Conservation (phyloP, 2,888 invertebrate species). For the Thyatira batis region DNA sequence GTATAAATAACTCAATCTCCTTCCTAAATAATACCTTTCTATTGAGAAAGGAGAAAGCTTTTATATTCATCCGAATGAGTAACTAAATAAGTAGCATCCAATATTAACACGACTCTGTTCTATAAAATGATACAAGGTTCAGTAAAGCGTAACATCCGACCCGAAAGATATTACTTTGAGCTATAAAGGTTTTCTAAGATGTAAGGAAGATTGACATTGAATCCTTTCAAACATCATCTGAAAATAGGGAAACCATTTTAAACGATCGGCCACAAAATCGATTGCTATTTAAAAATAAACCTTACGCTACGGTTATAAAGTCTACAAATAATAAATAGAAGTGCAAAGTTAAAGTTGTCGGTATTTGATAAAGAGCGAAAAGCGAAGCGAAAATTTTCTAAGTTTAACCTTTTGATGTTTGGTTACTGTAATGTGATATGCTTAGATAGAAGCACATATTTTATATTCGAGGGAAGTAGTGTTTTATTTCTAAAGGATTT, state of each 20-base stretch:
- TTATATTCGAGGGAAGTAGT: background rate
- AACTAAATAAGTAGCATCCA: background rate
- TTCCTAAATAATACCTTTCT: background rate
- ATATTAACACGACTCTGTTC: background rate
- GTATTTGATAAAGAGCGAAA: slow-evolving; percentile 1
- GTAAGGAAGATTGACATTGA: background rate
- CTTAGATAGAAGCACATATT: background rate
- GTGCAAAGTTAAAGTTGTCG: background rate
- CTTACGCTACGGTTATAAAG: background rate
- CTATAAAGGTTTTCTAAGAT: background rate
- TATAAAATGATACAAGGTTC: background rate
- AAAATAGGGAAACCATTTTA: background rate
- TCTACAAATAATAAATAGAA: background rate
- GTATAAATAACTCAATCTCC: background rate
- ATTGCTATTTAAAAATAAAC: background rate
- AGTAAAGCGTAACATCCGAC: background rate
- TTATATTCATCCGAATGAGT: too few relatives aligned
- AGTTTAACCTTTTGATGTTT: slow-evolving; percentile 3
- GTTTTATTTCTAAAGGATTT: background rate
- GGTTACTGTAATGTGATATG: slow-evolving; percentile 4
- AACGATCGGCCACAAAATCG: background rate
- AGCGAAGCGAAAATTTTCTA: background rate
- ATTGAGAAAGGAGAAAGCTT: too few relatives aligned
- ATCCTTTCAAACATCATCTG: slow-evolving; percentile 3
- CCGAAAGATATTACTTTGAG: background rate